Base-by-base conservation (phyloP, 2,113 vertebrate genomes). In the Actinemys pallida region DNA sequence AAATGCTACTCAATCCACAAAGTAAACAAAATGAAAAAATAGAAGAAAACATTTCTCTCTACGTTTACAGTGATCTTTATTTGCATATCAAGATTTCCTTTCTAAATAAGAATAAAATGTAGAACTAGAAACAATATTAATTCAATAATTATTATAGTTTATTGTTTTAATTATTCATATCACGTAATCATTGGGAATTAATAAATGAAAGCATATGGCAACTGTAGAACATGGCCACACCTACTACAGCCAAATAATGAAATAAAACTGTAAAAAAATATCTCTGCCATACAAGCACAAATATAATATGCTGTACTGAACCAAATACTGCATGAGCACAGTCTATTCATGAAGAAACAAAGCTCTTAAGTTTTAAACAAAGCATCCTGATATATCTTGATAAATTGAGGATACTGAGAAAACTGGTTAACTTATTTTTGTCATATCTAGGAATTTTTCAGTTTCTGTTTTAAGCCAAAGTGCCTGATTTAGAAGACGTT, bases 401-500 rank as follows among this genome's bases (percentile, higher is more conserved):
- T 90, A 90, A 93, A 79, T 2, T 29, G 94, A 82, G 39, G 39
- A 93, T 0, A 8, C 5, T 5, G 81, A 89, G 59, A 94, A 94
- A 94, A 45, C 52, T 62, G 65, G 87, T 45, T 16, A 81, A 93
- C 22, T 2, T 76, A 5, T 47, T 78, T 78, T 47, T 78, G 24
- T 78, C 27, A 29, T 14, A 47, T 27, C 1, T 4, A 81, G 10
- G 53, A 91, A 79, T 81, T 81, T 81, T 93, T 85, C 59, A 49
- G 12, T 89, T 96, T 89, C 78, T 95, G 11, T 90, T 92, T 69
- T 86, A 91, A 78, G 62, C n/a, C 62, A 72, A 90, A 89, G 80
- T 93, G 2, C 2, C 49, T 88, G 42, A 88, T 87, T 8, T 79
- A 91, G 53, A 65, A 13, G 19, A 39, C 52, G 47, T 87, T 96